A percentile compares a stretch with the other conserved stretches of the same genome.
Conservation (phyloP, 1,140 invertebrate species). For the Trichonephila inaurata region DNA sequence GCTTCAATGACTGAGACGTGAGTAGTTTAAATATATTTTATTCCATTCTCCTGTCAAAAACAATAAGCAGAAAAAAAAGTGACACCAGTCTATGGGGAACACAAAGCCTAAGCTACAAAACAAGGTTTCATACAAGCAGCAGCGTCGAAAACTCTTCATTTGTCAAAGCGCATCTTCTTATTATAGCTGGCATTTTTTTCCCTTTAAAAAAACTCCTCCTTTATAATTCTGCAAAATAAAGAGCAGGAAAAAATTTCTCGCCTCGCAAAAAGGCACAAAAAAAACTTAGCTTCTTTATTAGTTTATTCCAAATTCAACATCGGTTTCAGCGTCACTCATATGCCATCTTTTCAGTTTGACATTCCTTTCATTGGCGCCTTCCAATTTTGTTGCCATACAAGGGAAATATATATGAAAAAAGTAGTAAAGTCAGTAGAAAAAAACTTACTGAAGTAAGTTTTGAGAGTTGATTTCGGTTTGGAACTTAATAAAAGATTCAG, state of each 20-base stretch:
- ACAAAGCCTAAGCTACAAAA: background rate
- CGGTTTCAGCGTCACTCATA: background rate
- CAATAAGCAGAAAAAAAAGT: background rate
- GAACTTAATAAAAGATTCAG: no score
- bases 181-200: background rate
- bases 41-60: background rate
- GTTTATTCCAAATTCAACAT: conserved; percentile 8
- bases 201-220: background rate
- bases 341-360: background rate
- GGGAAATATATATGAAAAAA: background rate
- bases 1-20: no score
- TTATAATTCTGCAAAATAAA: background rate
- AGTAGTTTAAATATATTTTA: background rate
- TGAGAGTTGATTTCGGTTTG: no score
- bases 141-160: background rate
- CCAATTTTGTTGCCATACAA: background rate
- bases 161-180: background rate
- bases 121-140: background rate
- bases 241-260: background rate
- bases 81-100: background rate
- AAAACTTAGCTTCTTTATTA: conserved; percentile 2
- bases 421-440: background rate
- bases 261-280: background rate
- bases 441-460: background rate
- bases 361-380: conserved; percentile 32